Evolutionary conservation across 2,797 vertebrate species (phyloP).

Genomic region (Lutjanus argentimaculatus): DNA sequence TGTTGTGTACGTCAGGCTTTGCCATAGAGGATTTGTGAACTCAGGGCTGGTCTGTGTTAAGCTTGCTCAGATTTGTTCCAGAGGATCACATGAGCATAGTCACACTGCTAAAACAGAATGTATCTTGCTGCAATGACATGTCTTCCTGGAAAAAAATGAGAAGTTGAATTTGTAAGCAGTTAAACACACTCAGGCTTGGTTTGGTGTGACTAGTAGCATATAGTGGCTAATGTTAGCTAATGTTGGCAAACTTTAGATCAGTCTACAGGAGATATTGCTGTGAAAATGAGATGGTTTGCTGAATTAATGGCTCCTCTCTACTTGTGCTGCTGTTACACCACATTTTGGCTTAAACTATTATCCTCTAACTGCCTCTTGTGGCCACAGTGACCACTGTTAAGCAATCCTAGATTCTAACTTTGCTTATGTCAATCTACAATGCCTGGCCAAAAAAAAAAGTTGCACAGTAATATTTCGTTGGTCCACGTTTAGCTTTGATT

Average conservation of each 20-base stretch:
- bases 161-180: too few relatives aligned
- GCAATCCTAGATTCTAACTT: neutral
- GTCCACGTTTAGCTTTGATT: too few relatives aligned
- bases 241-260: too few relatives aligned
- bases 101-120: neutral
- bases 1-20: neutral
- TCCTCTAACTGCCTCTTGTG: slow-evolving; percentile 7
- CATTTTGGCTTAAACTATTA: neutral
- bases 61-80: neutral
- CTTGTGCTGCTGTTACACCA: neutral
- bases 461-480: too few relatives aligned
- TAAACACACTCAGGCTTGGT: too few relatives aligned
- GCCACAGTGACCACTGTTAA: neutral
- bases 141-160: too few relatives aligned
- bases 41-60: neutral
- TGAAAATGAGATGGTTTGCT: too few relatives aligned
- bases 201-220: too few relatives aligned
- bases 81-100: neutral
- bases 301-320: neutral
- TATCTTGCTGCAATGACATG: too few relatives aligned
- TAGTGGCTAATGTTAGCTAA: neutral
- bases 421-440: neutral
- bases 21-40: neutral
- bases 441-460: too few relatives aligned
- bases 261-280: too few relatives aligned